Evolutionary conservation across 2,113 vertebrate genomes (phyloP).

Genomic region (Lophochroa leadbeateri): DNA sequence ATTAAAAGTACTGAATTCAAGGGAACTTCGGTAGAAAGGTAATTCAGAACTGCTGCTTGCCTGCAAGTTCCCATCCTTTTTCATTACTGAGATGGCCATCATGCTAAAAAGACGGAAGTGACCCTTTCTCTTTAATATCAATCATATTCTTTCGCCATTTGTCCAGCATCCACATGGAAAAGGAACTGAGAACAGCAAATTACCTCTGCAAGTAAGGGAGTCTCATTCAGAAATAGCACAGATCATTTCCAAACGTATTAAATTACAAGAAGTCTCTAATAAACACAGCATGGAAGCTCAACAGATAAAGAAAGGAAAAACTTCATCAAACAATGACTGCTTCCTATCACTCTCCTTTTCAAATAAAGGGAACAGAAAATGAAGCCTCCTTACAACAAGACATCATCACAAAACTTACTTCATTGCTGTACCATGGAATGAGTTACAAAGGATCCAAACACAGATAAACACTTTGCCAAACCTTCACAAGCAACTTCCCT

Average conservation of each 20-base stretch:
- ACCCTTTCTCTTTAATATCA: slow-evolving; percentile 27
- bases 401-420: neutral
- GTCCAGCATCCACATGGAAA: slow-evolving; percentile 16
- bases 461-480: neutral
- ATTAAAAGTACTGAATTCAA: slow-evolving; percentile 35
- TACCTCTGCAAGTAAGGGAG: slow-evolving; percentile 29
- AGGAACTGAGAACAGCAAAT: slow-evolving; percentile 13
- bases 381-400: neutral
- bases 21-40: slow-evolving; percentile 24
- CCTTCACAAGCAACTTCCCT: neutral
- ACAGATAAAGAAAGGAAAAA: slow-evolving; percentile 14
- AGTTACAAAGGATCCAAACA: neutral
- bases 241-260: slow-evolving; percentile 18
- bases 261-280: slow-evolving; percentile 28
- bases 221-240: neutral
- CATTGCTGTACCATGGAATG: neutral
- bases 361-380: slow-evolving; percentile 5
- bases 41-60: slow-evolving; percentile 30
- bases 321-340: slow-evolving; percentile 11
- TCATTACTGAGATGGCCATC: slow-evolving; percentile 20
- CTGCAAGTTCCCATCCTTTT: slow-evolving; percentile 42
- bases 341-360: neutral
- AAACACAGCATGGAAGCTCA: slow-evolving; percentile 29
- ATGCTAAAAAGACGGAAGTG: neutral
- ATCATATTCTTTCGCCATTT: neutral